Evolutionary conservation across 1,140 invertebrate genomes (phyloP).

Genomic region (Drosophila chauvacae): DNA sequence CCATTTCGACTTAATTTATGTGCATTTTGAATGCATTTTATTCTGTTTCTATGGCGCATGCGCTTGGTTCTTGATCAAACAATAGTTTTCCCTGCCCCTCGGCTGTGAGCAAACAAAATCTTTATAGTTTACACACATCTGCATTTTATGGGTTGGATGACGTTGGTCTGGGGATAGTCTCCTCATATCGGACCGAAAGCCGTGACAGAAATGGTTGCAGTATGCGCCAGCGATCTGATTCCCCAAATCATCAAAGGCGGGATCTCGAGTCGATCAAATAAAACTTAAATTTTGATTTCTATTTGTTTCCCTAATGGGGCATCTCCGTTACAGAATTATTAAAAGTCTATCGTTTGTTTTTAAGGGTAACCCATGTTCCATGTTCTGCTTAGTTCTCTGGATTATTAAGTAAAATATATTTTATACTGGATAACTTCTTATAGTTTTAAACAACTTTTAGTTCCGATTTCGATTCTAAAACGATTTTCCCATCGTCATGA

Average conservation of each 20-base stretch:
- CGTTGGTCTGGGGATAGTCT: constrained; percentile 1
- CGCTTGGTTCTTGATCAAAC: constrained; percentile 55
- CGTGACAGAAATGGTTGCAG: constrained; percentile 24
- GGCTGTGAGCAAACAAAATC: constrained; percentile 34
- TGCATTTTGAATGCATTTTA: constrained; percentile 52
- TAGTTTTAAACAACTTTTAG: no score
- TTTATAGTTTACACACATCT: constrained; percentile 62
- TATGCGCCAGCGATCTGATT: constrained; percentile 7
- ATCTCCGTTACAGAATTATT: not conserved
- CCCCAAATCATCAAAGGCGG: constrained; percentile 44
- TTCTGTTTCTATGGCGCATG: constrained; percentile 60
- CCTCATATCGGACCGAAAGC: not conserved
- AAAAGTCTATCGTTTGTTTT: not conserved
- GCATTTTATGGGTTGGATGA: constrained; percentile 36
- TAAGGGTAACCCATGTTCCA: not conserved
- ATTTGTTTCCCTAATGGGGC: not conserved
- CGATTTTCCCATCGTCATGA: not conserved
- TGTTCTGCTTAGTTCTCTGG: not conserved
- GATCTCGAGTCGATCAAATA: constrained; percentile 25
- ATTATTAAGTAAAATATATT: not conserved
- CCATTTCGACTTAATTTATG: constrained; percentile 63
- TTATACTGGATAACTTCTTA: not conserved
- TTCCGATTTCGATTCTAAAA: not conserved
- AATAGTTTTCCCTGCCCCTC: constrained; percentile 27
- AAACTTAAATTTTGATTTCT: not conserved